These are phyloP conservation scores for Paradoxurus hermaphroditus DNA, from an alignment of 2,113 vertebrate species.

Conservation along the genomic window DNA sequence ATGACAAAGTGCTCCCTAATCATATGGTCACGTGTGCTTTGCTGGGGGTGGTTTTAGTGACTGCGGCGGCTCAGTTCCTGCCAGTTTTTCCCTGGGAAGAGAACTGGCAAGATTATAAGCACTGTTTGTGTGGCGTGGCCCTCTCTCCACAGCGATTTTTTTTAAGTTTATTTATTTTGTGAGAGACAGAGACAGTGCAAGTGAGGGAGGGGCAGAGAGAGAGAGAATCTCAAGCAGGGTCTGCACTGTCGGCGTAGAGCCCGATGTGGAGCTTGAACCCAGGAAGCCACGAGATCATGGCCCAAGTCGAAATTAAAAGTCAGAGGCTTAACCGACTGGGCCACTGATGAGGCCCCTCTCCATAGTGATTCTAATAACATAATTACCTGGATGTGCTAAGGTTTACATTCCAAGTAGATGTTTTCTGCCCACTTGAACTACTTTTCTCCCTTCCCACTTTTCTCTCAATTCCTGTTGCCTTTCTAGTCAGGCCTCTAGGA, in stretches of 20 bases:
- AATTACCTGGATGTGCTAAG: constrained; percentile 42
- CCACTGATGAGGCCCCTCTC: neutral
- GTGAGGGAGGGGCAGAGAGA: too few relatives aligned
- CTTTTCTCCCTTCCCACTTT: constrained; percentile 57
- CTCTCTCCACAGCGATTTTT: neutral
- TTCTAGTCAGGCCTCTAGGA: neutral
- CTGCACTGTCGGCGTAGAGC: too few relatives aligned
- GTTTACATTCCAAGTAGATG: constrained; percentile 52
- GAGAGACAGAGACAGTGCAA: too few relatives aligned
- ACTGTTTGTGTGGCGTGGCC: neutral
- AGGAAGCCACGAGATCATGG: too few relatives aligned
- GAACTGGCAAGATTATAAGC: neutral
- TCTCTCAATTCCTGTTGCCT: neutral
- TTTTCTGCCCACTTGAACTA: constrained; percentile 44
- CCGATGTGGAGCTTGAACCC: too few relatives aligned
- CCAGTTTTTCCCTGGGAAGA: constrained; percentile 49
- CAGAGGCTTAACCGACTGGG: too few relatives aligned
- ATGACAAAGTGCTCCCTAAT: constrained; percentile 42
- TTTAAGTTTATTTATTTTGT: too few relatives aligned
- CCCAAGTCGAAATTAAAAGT: too few relatives aligned
- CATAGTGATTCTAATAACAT: constrained; percentile 38
- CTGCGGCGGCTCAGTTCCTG: neutral
- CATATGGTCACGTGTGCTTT: neutral
- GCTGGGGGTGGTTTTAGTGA: constrained; percentile 36
- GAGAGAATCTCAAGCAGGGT: too few relatives aligned